A percentile compares a stretch with the other conserved stretches of the same genome.
These are phyloP conservation scores for Cepaea hortensis DNA, from an alignment of 2,888 invertebrate species.

Conservation along the genomic window DNA sequence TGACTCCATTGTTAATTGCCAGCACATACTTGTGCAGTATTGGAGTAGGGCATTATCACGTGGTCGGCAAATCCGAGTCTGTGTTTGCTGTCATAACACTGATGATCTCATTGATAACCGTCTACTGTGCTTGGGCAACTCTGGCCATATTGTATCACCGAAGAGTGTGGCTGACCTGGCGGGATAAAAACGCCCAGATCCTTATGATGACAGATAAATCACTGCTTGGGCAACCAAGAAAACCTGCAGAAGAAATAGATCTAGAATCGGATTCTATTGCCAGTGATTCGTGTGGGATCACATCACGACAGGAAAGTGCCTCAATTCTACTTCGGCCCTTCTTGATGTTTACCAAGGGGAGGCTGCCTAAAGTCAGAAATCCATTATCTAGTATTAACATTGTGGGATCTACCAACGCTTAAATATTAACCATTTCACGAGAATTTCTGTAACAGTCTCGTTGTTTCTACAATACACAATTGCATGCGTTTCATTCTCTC, in stretches of 20 bases:
- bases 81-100: slow-evolving; percentile 65
- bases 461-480: no score
- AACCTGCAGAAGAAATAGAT: neutral
- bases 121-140: slow-evolving; percentile 66
- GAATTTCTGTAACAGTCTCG: no score
- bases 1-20: slow-evolving; percentile 80
- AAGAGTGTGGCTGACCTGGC: slow-evolving; percentile 29
- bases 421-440: no score
- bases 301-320: neutral
- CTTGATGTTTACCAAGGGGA: neutral
- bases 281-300: neutral
- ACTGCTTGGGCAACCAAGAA: neutral
- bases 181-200: slow-evolving; percentile 28
- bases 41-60: slow-evolving; percentile 73
- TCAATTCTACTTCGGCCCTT: neutral
- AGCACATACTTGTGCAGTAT: slow-evolving; percentile 78
- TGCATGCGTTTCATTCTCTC: no score
- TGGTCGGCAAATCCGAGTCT: slow-evolving; percentile 57
- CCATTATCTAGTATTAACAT: neutral
- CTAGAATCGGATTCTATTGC: neutral
- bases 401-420: neutral
- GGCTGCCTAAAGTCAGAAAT: neutral
- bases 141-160: slow-evolving; percentile 34
- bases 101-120: slow-evolving; percentile 61
- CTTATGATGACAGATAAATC: neutral